These are phyloP conservation scores for Heteromyza rotundicornis DNA, from an alignment of 2,888 invertebrate genomes.

Conservation along the genomic window DNA sequence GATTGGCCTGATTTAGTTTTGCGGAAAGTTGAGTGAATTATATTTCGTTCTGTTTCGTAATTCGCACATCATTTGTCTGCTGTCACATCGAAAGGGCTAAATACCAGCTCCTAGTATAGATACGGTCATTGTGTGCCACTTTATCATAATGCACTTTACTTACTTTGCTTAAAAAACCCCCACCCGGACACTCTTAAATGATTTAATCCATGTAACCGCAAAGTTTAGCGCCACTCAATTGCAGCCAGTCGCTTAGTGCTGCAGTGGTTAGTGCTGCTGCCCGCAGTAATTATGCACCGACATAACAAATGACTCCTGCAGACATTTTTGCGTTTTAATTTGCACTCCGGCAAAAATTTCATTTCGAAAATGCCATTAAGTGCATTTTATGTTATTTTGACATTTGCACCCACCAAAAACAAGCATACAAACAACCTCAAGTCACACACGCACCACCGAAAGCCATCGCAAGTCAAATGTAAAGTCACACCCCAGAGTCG, in stretches of 20 bases:
- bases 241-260: too few relatives aligned
- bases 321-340: background rate
- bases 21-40: background rate
- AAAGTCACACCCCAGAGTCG: too few relatives aligned
- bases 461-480: too few relatives aligned
- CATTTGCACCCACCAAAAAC: background rate
- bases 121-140: too few relatives aligned
- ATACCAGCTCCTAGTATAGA: too few relatives aligned
- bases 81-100: too few relatives aligned
- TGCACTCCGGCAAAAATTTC: background rate
- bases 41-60: too few relatives aligned
- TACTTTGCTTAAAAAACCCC: background rate
- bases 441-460: too few relatives aligned
- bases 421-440: too few relatives aligned
- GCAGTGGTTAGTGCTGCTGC: background rate
- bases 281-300: background rate
- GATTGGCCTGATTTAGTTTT: background rate
- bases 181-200: background rate
- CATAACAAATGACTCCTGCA: background rate
- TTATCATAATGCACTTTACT: too few relatives aligned
- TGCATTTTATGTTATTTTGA: slow-evolving; percentile 4
- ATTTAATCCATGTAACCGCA: too few relatives aligned
- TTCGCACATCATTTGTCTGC: background rate
- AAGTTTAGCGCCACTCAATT: too few relatives aligned
- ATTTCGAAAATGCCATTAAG: background rate